These are phyloP conservation scores for Delia radicum DNA, from an alignment of 1,140 invertebrate species.

Conservation along the genomic window DNA sequence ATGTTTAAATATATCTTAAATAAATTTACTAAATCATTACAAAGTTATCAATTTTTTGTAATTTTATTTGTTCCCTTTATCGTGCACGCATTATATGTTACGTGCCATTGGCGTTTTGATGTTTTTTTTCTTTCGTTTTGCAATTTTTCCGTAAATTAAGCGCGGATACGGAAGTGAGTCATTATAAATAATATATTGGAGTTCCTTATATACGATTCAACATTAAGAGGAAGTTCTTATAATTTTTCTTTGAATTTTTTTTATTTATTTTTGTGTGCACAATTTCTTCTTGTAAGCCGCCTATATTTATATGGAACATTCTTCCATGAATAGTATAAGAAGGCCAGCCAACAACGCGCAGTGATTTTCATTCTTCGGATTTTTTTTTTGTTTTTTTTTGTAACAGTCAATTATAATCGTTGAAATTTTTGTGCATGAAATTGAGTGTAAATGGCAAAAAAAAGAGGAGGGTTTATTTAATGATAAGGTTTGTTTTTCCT, in stretches of 20 bases:
- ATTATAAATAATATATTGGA: conserved; percentile 23
- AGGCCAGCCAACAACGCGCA: neutral
- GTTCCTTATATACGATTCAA: neutral
- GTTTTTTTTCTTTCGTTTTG: neutral
- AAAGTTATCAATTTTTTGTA: neutral
- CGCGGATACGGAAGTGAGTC: conserved; percentile 23
- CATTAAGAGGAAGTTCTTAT: neutral
- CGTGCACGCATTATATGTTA: conserved; percentile 12
- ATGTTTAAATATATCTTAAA: conserved; percentile 2
- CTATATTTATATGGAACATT: too few relatives aligned
- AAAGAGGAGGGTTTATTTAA: neutral
- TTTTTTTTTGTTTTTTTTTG: neutral
- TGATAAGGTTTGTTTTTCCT: neutral
- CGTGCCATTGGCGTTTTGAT: neutral
- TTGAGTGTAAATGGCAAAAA: neutral
- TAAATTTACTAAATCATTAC: conserved; percentile 18
- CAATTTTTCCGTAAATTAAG: conserved; percentile 21
- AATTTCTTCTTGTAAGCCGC: too few relatives aligned
- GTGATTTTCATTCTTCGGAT: neutral
- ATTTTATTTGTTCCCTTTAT: neutral
- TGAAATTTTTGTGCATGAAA: neutral
- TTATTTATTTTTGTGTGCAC: neutral
- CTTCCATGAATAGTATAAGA: too few relatives aligned
- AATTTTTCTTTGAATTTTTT: neutral
- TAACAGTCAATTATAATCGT: neutral